Evolutionary conservation across 1,140 invertebrate genomes (phyloP).

Genomic region (Orchestia grillus): DNA sequence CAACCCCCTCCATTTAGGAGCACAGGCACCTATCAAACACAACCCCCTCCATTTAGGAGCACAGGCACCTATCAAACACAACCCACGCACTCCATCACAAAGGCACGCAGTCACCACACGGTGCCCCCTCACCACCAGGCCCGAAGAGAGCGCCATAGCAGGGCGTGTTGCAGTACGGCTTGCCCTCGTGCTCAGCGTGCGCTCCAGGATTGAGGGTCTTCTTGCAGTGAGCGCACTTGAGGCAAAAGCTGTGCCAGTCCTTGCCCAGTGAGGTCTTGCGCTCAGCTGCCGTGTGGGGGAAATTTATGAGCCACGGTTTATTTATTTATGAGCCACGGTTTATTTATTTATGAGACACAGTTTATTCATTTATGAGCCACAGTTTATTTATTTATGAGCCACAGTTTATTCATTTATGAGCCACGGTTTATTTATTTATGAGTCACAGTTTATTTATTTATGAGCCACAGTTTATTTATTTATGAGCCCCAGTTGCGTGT

Average conservation of each 20-base stretch:
- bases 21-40: no score
- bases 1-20: no score
- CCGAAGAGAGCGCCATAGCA: slow-evolving; percentile 75
- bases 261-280: slow-evolving; percentile 83
- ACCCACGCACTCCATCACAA: no score
- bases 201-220: slow-evolving; percentile 81
- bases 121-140: not conserved
- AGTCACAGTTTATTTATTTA: not conserved
- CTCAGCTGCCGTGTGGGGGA: slow-evolving; percentile 79
- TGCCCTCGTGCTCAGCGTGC: slow-evolving; percentile 82
- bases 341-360: not conserved
- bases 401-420: not conserved
- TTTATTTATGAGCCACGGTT: not conserved
- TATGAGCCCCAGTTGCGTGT: not conserved
- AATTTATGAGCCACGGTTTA: slow-evolving; percentile 14
- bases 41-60: no score
- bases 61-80: no score
- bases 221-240: slow-evolving; percentile 84
- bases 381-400: not conserved
- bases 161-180: slow-evolving; percentile 83
- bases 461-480: not conserved
- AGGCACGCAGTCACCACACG: no score
- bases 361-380: not conserved
- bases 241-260: slow-evolving; percentile 83
- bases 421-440: not conserved